These are phyloP conservation scores for Porites cylindrica DNA, from an alignment of 92 coral and sea anemone species.

Conservation along the genomic window DNA sequence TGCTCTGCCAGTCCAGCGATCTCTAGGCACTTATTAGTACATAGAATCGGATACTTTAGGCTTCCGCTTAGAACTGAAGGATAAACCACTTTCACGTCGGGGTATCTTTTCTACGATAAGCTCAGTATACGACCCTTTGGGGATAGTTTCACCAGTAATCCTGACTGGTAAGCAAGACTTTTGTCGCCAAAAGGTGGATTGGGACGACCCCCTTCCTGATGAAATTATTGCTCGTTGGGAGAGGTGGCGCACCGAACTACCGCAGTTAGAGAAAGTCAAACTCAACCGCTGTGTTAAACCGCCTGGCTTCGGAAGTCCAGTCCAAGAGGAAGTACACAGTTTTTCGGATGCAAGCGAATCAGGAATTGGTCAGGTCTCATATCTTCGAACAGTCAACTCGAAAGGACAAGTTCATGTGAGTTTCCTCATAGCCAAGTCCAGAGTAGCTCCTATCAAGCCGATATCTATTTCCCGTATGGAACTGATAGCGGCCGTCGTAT, in stretches of 20 bases:
- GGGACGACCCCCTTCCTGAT: constrained; percentile 51
- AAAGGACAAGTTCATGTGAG: constrained; percentile 32
- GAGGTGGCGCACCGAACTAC: constrained; percentile 41
- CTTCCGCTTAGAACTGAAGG: constrained; percentile 45
- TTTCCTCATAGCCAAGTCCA: constrained; percentile 39
- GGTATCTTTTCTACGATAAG: constrained; percentile 47
- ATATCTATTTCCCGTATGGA: constrained; percentile 50
- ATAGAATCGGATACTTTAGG: constrained; percentile 50
- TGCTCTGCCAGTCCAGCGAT: constrained; percentile 47
- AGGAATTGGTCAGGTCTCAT: constrained; percentile 47
- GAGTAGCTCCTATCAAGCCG: constrained; percentile 43
- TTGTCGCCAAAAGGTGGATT: constrained; percentile 8
- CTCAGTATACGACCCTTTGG: constrained; percentile 47
- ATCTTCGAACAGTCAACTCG: constrained; percentile 28
- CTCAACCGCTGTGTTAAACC: constrained; percentile 15
- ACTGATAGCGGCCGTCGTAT: constrained; percentile 68
- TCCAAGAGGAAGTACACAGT: constrained; percentile 6
- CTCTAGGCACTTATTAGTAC: constrained; percentile 46
- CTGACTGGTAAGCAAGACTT: no score
- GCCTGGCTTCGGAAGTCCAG: constrained; percentile 7
- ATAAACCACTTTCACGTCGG: constrained; percentile 48
- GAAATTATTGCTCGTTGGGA: not conserved
- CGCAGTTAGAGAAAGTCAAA: constrained; percentile 26
- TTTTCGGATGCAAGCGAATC: constrained; percentile 41
- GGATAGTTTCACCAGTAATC: no score